phyloP scores from a whole-genome alignment of 2,113 vertebrate species.

The Promerops cafer region DNA sequence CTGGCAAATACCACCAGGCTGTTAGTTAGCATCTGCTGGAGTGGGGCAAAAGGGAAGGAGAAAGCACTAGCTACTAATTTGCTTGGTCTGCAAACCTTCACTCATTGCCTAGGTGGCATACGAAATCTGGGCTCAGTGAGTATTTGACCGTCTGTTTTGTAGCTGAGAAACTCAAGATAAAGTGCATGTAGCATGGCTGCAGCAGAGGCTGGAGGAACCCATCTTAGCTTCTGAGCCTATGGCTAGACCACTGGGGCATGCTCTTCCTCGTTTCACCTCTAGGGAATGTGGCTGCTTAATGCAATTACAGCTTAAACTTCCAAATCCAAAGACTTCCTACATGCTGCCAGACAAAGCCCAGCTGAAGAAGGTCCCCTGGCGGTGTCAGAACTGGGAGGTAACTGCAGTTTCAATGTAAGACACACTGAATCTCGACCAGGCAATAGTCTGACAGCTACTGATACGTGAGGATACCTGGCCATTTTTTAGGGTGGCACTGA shows the following conservation, averaged over 20 bases:
- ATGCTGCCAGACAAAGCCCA: neutral
- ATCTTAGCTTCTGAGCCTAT: neutral
- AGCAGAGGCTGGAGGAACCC: neutral
- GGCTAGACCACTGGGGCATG: neutral
- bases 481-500: neutral
- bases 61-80: neutral
- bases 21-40: neutral
- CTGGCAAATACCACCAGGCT: neutral
- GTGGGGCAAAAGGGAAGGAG: neutral
- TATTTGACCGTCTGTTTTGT: neutral
- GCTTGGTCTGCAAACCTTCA: neutral
- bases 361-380: neutral
- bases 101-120: neutral
- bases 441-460: neutral
- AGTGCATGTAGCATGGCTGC: neutral
- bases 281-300: neutral
- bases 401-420: neutral
- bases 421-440: neutral
- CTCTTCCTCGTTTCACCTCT: neutral
- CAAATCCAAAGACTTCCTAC: neutral
- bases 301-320: neutral
- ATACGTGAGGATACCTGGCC: rapidly evolving
- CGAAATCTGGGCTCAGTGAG: neutral
- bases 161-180: neutral
- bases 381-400: neutral